Evolutionary conservation across 2,113 vertebrate genomes (phyloP).

Genomic region (Heterocephalus glaber): DNA sequence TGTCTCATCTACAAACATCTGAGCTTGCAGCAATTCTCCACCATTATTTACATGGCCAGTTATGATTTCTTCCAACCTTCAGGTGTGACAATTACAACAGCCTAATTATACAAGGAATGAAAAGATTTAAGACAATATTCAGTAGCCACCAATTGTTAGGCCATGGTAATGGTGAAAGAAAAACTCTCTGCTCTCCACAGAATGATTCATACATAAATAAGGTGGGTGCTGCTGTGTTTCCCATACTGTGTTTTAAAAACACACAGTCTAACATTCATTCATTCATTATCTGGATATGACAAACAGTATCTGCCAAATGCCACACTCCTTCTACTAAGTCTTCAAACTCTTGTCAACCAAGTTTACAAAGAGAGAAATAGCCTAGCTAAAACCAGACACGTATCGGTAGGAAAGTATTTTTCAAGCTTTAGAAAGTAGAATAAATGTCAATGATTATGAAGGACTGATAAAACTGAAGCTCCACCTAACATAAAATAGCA

Average conservation of each 20-base stretch:
- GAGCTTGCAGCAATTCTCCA: neutral
- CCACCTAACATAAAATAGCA: constrained; percentile 36
- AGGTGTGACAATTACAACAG: neutral
- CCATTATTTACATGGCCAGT: neutral
- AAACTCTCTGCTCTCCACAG: constrained; percentile 13
- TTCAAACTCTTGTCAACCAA: neutral
- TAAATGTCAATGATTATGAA: neutral
- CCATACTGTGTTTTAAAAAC: neutral
- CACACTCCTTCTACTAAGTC: neutral
- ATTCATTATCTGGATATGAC: constrained; percentile 27
- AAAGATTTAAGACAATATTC: neutral
- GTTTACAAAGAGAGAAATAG: neutral
- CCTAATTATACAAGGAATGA: neutral
- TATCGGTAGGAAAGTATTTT: neutral
- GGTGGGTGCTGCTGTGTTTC: neutral
- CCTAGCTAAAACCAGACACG: neutral
- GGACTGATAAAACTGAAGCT: neutral
- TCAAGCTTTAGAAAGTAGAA: constrained; percentile 44
- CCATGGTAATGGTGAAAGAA: neutral
- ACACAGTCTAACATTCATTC: constrained; percentile 8
- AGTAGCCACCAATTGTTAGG: neutral
- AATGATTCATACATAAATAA: constrained; percentile 26
- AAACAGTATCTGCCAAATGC: constrained; percentile 34
- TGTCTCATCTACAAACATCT: neutral
- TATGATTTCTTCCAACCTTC: constrained; percentile 6